These are phyloP conservation scores for Chloroclystis v-ata DNA, from an alignment of 2,888 invertebrate species.

Conservation along the genomic window DNA sequence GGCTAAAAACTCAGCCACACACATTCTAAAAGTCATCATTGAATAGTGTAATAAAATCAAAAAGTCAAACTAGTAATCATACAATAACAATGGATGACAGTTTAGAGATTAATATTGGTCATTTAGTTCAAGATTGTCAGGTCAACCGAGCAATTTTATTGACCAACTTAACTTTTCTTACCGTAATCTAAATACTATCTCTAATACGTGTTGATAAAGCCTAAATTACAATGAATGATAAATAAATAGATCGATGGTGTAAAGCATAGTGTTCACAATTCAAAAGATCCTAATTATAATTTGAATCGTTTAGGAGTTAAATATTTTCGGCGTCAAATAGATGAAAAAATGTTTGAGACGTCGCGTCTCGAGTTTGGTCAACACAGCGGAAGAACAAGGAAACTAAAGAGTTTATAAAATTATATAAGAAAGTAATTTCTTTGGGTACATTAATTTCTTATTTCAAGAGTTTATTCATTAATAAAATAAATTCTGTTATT, in stretches of 20 bases:
- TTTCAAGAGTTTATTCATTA: too few species aligned
- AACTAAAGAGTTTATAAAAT: conserved; percentile 37
- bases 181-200: background rate
- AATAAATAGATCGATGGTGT: conserved; percentile 4
- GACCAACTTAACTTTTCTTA: conserved; percentile 3
- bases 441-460: too few species aligned
- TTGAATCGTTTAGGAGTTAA: conserved; percentile 73
- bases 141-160: conserved; percentile 36
- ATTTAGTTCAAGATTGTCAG: conserved; percentile 55
- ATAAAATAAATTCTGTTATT: too few species aligned
- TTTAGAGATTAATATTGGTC: conserved; percentile 68
- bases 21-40: conserved; percentile 41
- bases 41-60: conserved; percentile 36
- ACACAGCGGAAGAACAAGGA: conserved; percentile 53
- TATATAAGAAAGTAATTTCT: too few species aligned
- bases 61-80: conserved; percentile 42
- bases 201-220: conserved; percentile 1
- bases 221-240: conserved; percentile 15
- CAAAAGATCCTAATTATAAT: conserved; percentile 73
- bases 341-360: conserved; percentile 68
- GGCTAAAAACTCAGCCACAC: conserved; percentile 29
- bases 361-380: conserved; percentile 69
- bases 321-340: conserved; percentile 73
- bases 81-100: conserved; percentile 60
- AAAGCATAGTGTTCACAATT: conserved; percentile 40